phyloP scores from a whole-genome alignment of 1,140 invertebrate species.

The Periplaneta americana region DNA sequence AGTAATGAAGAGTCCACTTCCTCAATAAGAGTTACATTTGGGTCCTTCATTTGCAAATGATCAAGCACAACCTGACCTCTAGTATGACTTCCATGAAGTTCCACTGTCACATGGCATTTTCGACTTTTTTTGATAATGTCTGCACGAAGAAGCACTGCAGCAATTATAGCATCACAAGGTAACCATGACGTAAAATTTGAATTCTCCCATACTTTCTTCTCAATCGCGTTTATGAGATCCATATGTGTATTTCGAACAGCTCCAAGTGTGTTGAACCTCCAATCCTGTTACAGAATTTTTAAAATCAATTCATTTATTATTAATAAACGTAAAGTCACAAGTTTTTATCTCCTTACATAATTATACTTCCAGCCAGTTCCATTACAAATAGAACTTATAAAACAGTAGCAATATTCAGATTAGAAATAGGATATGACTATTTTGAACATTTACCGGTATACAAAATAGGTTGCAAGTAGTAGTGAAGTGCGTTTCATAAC shows the following conservation, averaged over 20 bases:
- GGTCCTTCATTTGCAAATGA: constrained; percentile 36
- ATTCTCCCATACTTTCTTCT: constrained; percentile 36
- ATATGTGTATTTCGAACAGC: constrained; percentile 37
- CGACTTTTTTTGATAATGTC: constrained; percentile 29
- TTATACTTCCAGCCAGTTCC: neutral
- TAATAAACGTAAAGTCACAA: too few relatives aligned
- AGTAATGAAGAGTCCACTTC: neutral
- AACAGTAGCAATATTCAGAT: neutral
- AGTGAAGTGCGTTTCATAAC: too few relatives aligned
- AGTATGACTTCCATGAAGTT: constrained; percentile 46
- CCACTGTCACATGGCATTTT: constrained; percentile 45
- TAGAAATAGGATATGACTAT: neutral
- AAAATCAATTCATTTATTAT: too few relatives aligned
- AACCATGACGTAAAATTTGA: constrained; percentile 28
- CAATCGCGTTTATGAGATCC: constrained; percentile 46
- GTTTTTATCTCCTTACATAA: neutral
- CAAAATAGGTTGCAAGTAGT: neutral
- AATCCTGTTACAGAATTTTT: constrained; percentile 41
- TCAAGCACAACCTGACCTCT: constrained; percentile 55
- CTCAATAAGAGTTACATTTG: constrained; percentile 48
- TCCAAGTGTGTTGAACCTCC: constrained; percentile 45
- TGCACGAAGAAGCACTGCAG: constrained; percentile 44
- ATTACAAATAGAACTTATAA: neutral
- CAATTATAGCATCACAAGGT: constrained; percentile 51
- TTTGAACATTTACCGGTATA: neutral